phyloP scores from a whole-genome alignment of 2,113 vertebrate genomes.

The Corynorhinus townsendii region DNA sequence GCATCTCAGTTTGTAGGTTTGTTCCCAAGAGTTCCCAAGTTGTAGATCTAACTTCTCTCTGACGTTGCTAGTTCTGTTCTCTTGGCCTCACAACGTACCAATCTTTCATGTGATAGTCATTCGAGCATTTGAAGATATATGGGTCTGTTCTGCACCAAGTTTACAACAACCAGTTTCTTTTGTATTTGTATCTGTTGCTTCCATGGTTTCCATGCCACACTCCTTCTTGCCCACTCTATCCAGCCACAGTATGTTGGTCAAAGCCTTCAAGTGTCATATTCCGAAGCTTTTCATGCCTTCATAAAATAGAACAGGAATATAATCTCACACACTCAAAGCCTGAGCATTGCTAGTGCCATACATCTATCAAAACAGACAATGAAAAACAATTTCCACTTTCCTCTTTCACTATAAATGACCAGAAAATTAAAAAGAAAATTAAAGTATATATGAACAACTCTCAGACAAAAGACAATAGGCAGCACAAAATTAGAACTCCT shows the following conservation, averaged over 20 bases:
- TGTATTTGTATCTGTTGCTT: background rate
- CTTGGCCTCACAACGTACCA: background rate
- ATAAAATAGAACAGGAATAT: background rate
- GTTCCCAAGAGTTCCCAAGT: background rate
- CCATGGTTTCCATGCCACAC: background rate
- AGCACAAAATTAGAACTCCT: background rate
- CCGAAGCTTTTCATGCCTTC: background rate
- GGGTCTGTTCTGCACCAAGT: background rate
- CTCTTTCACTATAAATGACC: background rate
- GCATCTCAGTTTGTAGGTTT: background rate
- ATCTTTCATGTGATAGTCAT: background rate
- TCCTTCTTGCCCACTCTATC: background rate
- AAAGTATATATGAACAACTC: background rate
- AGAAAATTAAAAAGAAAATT: background rate
- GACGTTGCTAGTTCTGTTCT: background rate
- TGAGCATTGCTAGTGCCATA: background rate
- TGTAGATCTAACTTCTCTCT: background rate
- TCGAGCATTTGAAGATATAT: background rate
- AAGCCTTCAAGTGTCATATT: background rate
- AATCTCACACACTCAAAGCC: background rate
- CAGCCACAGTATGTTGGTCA: background rate
- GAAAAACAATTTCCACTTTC: background rate
- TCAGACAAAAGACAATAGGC: background rate
- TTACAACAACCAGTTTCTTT: background rate
- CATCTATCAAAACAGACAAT: background rate